Evolutionary conservation across 2,113 vertebrate genomes (phyloP), one percentile per base, ranked within the genome.

Genomic region (Amblyornis subalaris): DNA sequence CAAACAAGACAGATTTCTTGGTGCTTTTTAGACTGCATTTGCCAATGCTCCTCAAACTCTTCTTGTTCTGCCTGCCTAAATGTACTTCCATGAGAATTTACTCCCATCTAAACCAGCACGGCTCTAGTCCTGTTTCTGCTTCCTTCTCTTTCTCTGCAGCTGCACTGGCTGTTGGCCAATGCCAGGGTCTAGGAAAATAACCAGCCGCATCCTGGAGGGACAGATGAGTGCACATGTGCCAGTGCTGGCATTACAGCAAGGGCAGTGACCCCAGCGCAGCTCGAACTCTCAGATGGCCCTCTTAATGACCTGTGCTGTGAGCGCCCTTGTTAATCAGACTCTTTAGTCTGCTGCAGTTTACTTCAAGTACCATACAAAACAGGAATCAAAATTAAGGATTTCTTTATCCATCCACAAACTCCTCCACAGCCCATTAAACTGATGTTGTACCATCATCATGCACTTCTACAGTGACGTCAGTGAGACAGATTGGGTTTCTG

Each of bases 391-490:
- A 33, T 25, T 10, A 82, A 73, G 60, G 60, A 58, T 75, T 90
- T 85, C 61, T 60, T 85, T 60, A 44, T 36, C 53, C 9, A 42
- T 14, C 22, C 35, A 54, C 28, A 64, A 31, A 66, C 25, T 74
- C 38, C 51, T 54, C 61, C 61, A 54, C 36, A 53, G 61, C 35
- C 40, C 45, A 25, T 24, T 36, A 66, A 81, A 88, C 38, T 0
- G 0, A 28, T 40, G 29, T 20, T 14, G 11, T 3, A 26, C 29
- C 14, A 5, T 36, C 55, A 62, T 78, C 38, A n/a, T 3, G 2
- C 5, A 31, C 38, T 61, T 58, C 50, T 45, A 12, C 20, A 23
- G 2, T 18, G 42, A 47, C 1, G 0, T 29, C 66, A 57, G 42
- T 38, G 73, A 62, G 45, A 78, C 69, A 65, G 73, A 40, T 33